Evolutionary conservation across 2,888 invertebrate genomes (phyloP), one percentile per base, ranked within the genome.

Genomic region (Leucoptera coffeella): DNA sequence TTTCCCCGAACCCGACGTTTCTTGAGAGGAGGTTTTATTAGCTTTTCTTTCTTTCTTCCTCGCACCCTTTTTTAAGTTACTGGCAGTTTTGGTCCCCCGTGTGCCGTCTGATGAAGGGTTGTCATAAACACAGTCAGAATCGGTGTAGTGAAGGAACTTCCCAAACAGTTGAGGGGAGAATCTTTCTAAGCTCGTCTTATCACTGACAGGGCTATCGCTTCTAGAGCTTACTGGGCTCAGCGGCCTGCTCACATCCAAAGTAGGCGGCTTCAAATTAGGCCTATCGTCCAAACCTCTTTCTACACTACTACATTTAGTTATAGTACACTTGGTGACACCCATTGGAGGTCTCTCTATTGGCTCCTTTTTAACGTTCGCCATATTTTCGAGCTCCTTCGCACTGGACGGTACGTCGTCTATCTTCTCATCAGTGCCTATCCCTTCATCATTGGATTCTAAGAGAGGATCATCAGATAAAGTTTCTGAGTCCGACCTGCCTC

Each of bases 91-190:
- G 35, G 71, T 77, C 4, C 65, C 71, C 45, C 58, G 65, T 32
- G 74, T 62, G 35, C 77, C 77, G 47, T 85, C 85, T 4, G 84
- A 82, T 47, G 84, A 85, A 3, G 85, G 83, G 44, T 83, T 85
- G 50, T 87, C 85, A 47, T 85, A 85, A 12, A 85, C 56, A 3
- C 85, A 85, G 47, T 86, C 86, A 1, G 85, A 85, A 52, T 86
- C 86, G 9, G 85, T 85, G 42, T 83, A 81, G 10, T 83, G 82
- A 31, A 82, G 49, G 41, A 79, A 74, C 34, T 77, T 73, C 15
- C 82, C 80, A 48, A 82, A 83, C 51, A 83, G 82, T 41, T 80
- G 79, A 1, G 83, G 79, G 3, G 84, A 81, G 52, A 84, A 82
- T 29, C 80, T 59, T 14, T 77, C 78, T 35, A 81, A 51, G 22